Evolutionary conservation across 2,113 vertebrate genomes (phyloP).

Genomic region (Aptenodytes patagonicus): DNA sequence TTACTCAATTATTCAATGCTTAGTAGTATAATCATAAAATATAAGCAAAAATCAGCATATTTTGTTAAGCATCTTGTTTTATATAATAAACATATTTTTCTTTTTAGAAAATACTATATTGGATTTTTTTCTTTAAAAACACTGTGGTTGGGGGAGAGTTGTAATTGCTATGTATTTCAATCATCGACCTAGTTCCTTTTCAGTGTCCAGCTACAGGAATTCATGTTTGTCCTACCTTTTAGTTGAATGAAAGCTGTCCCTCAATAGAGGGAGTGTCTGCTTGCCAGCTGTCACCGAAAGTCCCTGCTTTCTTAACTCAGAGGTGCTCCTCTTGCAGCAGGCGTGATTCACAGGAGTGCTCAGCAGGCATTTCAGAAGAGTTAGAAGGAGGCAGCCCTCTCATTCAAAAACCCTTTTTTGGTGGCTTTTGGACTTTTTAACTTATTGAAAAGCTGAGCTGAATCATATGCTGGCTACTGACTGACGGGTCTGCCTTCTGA

Average conservation of each 20-base stretch:
- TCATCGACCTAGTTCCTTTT: background rate
- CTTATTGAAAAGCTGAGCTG: constrained; percentile 66
- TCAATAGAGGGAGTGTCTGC: constrained; percentile 45
- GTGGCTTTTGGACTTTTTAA: constrained; percentile 63
- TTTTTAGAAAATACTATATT: background rate
- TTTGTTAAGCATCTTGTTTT: background rate
- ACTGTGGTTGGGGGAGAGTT: background rate
- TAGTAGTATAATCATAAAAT: constrained; percentile 1
- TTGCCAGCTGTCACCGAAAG: constrained; percentile 61
- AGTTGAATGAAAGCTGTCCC: constrained; percentile 56
- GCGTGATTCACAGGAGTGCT: constrained; percentile 23
- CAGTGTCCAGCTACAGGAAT: constrained; percentile 5
- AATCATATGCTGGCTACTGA: constrained; percentile 72
- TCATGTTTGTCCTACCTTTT: constrained; percentile 70
- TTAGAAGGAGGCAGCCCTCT: constrained; percentile 6
- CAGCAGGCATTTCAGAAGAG: constrained; percentile 33
- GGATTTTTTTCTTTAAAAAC: background rate
- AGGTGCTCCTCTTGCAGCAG: constrained; percentile 40
- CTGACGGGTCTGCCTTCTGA: constrained; percentile 71
- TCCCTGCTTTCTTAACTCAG: constrained; percentile 35
- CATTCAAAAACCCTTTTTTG: constrained; percentile 47
- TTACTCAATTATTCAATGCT: constrained; percentile 5
- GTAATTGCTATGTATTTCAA: background rate
- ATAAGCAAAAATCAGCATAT: background rate
- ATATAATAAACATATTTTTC: background rate